Base-by-base conservation (phyloP, 1,140 invertebrate genomes). In the Neoseiulus cucumeris region DNA sequence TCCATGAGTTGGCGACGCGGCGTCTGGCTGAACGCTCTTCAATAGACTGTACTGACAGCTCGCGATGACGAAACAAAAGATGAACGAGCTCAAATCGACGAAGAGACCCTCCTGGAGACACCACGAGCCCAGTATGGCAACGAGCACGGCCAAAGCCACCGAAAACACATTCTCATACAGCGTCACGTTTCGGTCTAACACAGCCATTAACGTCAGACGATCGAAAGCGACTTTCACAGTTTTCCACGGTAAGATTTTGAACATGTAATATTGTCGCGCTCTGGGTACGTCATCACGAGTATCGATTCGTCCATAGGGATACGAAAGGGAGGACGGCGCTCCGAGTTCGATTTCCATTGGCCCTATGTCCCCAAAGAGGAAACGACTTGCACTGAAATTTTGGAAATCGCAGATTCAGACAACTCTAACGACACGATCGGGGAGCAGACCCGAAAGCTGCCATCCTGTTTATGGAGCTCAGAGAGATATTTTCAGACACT, bases 11-110 rank as follows among this genome's bases (percentile, higher is more conserved):
- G 95, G 94, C 4, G 93, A 98, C 0, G 94, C 87, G 0, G 94
- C 91, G 78, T 99, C 95, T 1, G 95, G 95, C 73, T 99, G 95
- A 2, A 98, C 95, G 75, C 91, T 96, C 78, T 98, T 98, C 17
- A 99, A 78, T 55, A 99, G 77, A 0, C 93, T 98, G 76, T 98
- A 98, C 74, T 98, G 93, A 74, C 91, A 94, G 9, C 91, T 86
- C 12, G 93, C 93, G 47, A 97, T 91, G 25, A 97, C 87, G 70
- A 95, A 90, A 77, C 93, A 97, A 74, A 98, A 93, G 68, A 95
- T 79, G 76, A 98, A 91, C 5, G 93, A 86, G 70, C 84, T 87
- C 42, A 97, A 82, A 74, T 98, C 94, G 70, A 84, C 83, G 76
- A 93, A 97, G 73, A 94, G 87, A 30, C 85, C 83, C 41, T 84